Conservation (phyloP, 2,797 vertebrate species). For the Coilia nasus region DNA sequence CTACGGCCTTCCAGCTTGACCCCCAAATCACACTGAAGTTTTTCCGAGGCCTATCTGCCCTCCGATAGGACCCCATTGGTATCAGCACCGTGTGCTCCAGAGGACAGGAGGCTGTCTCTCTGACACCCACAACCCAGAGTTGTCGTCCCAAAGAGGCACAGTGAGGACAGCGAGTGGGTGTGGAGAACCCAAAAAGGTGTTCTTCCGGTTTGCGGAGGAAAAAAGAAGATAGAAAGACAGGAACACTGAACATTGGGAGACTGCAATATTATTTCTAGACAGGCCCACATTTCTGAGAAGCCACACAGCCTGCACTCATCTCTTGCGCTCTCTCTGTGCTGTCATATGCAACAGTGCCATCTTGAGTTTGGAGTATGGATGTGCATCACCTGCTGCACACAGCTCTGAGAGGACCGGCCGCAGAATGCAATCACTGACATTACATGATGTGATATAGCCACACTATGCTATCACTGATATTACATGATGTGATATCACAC, state of each 20-base stretch:
- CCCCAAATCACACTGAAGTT: neutral
- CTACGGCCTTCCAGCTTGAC: neutral
- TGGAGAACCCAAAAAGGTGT: neutral
- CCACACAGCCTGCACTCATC: neutral
- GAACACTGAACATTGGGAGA: neutral
- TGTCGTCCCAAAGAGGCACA: neutral
- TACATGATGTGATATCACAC: no score
- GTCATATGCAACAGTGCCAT: slow-evolving; percentile 47
- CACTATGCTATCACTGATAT: no score
- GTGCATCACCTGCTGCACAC: neutral
- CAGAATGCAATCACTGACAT: neutral
- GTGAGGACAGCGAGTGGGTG: neutral
- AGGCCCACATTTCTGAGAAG: neutral
- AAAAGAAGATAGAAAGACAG: neutral
- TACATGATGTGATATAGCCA: no score
- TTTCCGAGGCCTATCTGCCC: slow-evolving; percentile 2
- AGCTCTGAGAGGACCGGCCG: neutral
- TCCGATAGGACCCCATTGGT: neutral
- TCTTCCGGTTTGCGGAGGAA: neutral
- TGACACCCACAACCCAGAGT: neutral
- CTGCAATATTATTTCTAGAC: neutral
- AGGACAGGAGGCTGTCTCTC: slow-evolving; percentile 3
- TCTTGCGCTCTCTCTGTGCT: neutral
- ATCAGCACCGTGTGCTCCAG: neutral
- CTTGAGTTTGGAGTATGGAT: slow-evolving; percentile 33